Evolutionary conservation across 2,797 vertebrate genomes (phyloP).

Genomic region (Cossypha polioptera): DNA sequence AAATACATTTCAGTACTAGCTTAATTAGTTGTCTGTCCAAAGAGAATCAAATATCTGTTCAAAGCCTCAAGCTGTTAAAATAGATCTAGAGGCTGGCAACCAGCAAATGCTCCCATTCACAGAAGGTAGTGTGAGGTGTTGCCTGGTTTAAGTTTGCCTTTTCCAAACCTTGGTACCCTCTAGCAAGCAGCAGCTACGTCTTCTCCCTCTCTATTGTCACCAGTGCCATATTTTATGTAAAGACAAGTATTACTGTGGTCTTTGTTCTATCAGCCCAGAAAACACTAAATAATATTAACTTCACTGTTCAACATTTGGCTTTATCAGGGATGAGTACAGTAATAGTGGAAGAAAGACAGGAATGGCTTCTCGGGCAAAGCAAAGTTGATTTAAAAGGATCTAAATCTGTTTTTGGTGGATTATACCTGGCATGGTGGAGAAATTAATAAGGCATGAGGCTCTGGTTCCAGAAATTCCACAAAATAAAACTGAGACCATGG

Average conservation of each 20-base stretch:
- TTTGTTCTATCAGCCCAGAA: neutral
- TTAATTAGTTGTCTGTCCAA: constrained; percentile 51
- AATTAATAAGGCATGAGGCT: neutral
- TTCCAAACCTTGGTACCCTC: neutral
- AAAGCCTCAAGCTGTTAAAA: neutral
- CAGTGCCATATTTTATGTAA: neutral
- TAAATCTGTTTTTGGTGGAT: neutral
- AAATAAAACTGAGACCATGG: neutral
- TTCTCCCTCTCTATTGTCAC: neutral
- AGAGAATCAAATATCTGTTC: constrained; percentile 8
- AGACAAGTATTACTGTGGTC: neutral
- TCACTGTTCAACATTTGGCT: neutral
- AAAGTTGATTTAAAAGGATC: neutral
- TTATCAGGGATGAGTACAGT: neutral
- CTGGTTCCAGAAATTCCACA: neutral
- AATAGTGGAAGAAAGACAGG: neutral
- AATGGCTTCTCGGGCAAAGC: neutral
- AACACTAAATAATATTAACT: neutral
- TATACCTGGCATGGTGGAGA: neutral
- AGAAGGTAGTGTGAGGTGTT: neutral
- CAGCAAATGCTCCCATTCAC: neutral
- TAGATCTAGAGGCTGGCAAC: neutral
- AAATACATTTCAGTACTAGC: constrained; percentile 22
- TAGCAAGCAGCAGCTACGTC: neutral
- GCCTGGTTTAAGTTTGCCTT: neutral